Conservation (phyloP, 2,888 invertebrate genomes). For the Drosophila picticornis region DNA sequence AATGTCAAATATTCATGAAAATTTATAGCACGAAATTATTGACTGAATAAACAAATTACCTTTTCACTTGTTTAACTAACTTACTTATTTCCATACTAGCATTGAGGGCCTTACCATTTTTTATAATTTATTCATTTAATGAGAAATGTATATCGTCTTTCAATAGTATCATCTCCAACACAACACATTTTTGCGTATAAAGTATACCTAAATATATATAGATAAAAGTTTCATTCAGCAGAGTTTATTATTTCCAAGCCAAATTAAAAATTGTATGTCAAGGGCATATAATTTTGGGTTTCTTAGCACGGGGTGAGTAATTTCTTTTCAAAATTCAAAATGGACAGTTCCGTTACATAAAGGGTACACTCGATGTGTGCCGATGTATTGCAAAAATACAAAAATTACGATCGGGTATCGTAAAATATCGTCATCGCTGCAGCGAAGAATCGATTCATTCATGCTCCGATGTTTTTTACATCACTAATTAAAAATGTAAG, state of each 20-base stretch:
- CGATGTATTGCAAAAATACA: neutral
- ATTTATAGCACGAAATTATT: neutral
- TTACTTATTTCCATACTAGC: neutral
- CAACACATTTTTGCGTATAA: neutral
- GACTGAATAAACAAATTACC: neutral
- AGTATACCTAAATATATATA: neutral
- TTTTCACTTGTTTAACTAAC: neutral
- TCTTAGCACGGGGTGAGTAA: neutral
- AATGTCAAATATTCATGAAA: neutral
- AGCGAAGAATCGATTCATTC: conserved; percentile 1
- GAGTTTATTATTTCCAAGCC: neutral
- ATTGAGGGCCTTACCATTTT: neutral
- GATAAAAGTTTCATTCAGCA: neutral
- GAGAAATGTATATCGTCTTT: neutral
- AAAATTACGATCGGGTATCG: conserved; percentile 1
- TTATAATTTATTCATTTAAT: neutral
- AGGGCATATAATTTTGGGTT: neutral
- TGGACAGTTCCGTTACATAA: neutral
- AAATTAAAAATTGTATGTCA: neutral
- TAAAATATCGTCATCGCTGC: conserved; percentile 6
- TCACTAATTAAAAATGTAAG: conserved; percentile 59
- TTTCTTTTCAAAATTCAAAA: neutral
- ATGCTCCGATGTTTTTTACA: conserved; percentile 31
- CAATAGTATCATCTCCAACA: neutral
- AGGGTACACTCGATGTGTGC: neutral